Evolutionary conservation across 2,888 invertebrate species (phyloP).

Genomic region (Hyles lineata): DNA sequence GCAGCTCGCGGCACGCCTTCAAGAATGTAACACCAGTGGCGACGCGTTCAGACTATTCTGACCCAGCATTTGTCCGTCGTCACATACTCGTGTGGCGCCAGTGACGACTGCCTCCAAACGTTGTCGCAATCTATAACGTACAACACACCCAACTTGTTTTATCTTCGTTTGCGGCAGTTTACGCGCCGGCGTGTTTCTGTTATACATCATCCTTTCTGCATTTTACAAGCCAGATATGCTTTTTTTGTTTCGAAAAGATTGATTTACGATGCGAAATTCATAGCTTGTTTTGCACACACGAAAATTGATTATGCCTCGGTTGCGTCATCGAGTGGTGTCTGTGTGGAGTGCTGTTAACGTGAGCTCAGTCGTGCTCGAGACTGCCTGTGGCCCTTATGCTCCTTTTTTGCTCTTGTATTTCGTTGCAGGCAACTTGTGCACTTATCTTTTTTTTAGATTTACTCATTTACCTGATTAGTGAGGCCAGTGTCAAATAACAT

Average conservation of each 20-base stretch:
- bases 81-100: constrained; percentile 28
- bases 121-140: constrained; percentile 28
- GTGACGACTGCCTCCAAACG: constrained; percentile 19
- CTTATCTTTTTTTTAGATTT: neutral
- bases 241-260: constrained; percentile 21
- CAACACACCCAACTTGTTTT: constrained; percentile 26
- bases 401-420: neutral
- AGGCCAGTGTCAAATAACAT: too few relatives aligned
- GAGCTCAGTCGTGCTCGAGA: neutral
- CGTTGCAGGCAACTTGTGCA: neutral
- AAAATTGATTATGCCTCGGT: constrained; percentile 11
- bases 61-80: constrained; percentile 25
- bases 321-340: constrained; percentile 14
- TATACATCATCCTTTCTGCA: constrained; percentile 2
- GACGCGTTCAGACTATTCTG: constrained; percentile 13
- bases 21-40: neutral
- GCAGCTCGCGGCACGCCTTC: neutral
- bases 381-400: neutral
- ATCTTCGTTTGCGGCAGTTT: constrained; percentile 23
- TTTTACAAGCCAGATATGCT: constrained; percentile 9
- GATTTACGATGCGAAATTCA: constrained; percentile 5
- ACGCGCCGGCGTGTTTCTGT: constrained; percentile 6
- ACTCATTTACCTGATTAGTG: neutral
- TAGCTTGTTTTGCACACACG: constrained; percentile 14
- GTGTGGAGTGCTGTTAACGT: neutral